Evolutionary conservation across 2,113 vertebrate species (phyloP).

Genomic region (Varanus salvator): DNA sequence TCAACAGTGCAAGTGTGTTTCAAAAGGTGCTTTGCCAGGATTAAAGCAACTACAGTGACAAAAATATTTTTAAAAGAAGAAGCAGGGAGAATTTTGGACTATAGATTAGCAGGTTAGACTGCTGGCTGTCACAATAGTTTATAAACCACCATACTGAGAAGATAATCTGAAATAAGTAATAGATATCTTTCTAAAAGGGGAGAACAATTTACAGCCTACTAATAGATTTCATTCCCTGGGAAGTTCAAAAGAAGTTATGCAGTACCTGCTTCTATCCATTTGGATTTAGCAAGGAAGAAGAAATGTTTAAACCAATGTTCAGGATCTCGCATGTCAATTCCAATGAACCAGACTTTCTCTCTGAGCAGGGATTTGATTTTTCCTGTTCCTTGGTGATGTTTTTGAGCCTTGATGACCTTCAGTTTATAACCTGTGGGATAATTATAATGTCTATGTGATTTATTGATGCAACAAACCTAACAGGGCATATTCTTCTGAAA

Average conservation of each 20-base stretch:
- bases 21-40: constrained; percentile 13
- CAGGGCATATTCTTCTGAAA: too few species aligned
- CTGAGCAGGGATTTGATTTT: background rate
- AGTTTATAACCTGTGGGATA: background rate
- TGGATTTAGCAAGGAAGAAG: background rate
- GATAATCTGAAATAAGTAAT: background rate
- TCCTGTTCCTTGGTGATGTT: background rate
- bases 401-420: background rate
- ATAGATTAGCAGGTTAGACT: background rate
- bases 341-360: background rate
- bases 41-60: background rate
- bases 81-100: rapidly evolving
- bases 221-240: background rate
- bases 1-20: background rate
- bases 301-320: background rate
- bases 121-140: background rate
- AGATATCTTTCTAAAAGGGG: background rate
- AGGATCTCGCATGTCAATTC: background rate
- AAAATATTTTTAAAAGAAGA: background rate
- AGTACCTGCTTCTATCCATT: background rate
- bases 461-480: too few species aligned
- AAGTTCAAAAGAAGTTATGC: background rate
- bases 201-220: background rate
- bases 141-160: background rate
- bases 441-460: too few species aligned